These are phyloP conservation scores for Onthophagus taurus DNA, from an alignment of 1,140 invertebrate genomes.

Conservation along the genomic window DNA sequence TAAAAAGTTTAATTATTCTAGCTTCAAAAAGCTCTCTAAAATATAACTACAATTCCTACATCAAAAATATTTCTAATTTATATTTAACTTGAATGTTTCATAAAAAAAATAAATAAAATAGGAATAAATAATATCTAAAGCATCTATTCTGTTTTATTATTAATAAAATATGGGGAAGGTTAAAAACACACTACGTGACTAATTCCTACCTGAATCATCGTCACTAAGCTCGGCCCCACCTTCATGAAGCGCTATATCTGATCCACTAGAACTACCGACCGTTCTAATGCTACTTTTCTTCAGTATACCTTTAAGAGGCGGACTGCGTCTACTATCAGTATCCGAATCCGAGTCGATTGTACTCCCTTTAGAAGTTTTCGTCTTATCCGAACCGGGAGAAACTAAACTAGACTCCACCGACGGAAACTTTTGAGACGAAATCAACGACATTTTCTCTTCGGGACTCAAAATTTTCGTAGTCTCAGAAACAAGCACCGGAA, in stretches of 20 bases:
- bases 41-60: too few species aligned
- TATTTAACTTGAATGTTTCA: too few species aligned
- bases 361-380: constrained; percentile 29
- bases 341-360: constrained; percentile 36
- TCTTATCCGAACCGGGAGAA: constrained; percentile 24
- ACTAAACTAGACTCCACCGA: constrained; percentile 19
- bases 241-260: constrained; percentile 54
- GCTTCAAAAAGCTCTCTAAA: too few species aligned
- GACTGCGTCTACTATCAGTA: constrained; percentile 26
- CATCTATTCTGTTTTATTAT: too few species aligned
- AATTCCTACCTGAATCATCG: constrained; percentile 34
- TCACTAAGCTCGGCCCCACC: constrained; percentile 38
- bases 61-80: too few species aligned
- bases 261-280: constrained; percentile 52
- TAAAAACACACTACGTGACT: too few species aligned
- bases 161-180: too few species aligned
- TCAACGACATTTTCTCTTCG: constrained; percentile 28
- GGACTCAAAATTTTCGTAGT: constrained; percentile 35
- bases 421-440: constrained; percentile 21
- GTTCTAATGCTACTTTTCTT: constrained; percentile 38
- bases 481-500: constrained; percentile 38
- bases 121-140: too few species aligned
- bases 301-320: constrained; percentile 31
- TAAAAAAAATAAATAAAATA: too few species aligned
- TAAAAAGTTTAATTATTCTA: too few species aligned